phyloP scores from a whole-genome alignment of 2,797 vertebrate species.

The Orestias chungarensis region DNA sequence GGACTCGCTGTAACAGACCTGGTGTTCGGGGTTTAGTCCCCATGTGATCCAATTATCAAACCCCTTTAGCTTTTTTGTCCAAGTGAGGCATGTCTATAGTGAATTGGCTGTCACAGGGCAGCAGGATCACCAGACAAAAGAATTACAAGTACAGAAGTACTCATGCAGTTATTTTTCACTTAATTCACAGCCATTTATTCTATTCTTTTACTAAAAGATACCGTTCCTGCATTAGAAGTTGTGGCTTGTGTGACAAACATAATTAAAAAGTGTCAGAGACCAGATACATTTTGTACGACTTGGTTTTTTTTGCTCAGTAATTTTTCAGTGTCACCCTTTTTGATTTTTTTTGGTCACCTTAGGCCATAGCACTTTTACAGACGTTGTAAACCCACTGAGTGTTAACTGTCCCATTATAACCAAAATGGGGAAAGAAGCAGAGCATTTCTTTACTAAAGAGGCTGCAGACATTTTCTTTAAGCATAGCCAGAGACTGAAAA shows the following conservation, averaged over 20 bases:
- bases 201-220: background rate
- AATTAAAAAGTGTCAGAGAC: background rate
- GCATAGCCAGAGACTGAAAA: background rate
- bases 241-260: background rate
- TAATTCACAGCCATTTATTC: slow-evolving; percentile 3
- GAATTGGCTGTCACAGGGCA: slow-evolving; percentile 41
- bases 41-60: slow-evolving; percentile 70
- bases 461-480: background rate
- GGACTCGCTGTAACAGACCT: slow-evolving; percentile 59
- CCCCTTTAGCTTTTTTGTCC: slow-evolving; percentile 48
- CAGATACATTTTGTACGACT: background rate
- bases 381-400: background rate
- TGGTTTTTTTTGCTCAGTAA: background rate
- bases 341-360: slow-evolving; percentile 1
- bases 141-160: slow-evolving; percentile 18
- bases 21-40: slow-evolving; percentile 40
- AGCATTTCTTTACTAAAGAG: slow-evolving; percentile 1
- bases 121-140: slow-evolving; percentile 24
- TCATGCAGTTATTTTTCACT: slow-evolving; percentile 22
- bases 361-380: background rate
- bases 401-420: background rate
- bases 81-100: slow-evolving; percentile 44
- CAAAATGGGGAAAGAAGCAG: background rate
- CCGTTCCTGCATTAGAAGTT: background rate
- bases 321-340: background rate